Evolutionary conservation across 2,113 vertebrate species (phyloP), one percentile per base, ranked within the genome.

Genomic region (Salminus brasiliensis): DNA sequence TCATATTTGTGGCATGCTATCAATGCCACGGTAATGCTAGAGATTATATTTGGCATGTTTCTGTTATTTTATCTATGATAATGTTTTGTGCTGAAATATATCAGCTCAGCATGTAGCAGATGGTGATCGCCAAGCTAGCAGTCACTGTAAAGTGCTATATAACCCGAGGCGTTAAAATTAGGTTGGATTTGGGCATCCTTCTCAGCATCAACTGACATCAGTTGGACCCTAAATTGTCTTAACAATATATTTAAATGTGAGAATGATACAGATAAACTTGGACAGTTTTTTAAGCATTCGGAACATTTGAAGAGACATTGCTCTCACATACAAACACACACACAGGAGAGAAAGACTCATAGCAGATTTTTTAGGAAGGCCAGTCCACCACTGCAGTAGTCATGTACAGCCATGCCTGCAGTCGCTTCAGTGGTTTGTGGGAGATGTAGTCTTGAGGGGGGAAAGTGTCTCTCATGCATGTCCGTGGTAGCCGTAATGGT

Each of bases 401-500:
- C n/a, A 34, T 69, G 71, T 62, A 69, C 53, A 82, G 68, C 74
- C 47, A n/a, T 70, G 63, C 83, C 83, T 81, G 76, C 85, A 72
- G 82, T 89, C 87, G 86, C 88, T 90, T 87, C 88, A 88, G 89
- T 91, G 90, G 88, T 88, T 88, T 83, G 70, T 84, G 77, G 79
- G 83, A 74, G 60, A 81, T 70, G 83, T 30, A 76, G 30, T 72
- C 41, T n/a, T 0, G 63, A 34, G 72, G 57, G 16, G 41, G 53
- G n/a, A 21, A 0, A 0, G 0, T n/a, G 0, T 29, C 0, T 0
- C 10, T 96, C 93, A 97, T 4, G 93, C 88, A 15, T 92, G 21
- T 0, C 88, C 89, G 0, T 89, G 87, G 85, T 88, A 94, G 87
- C 85, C 88, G 80, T 91, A 96, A 93, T 96, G 95, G 90, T 96